Percentiles rank a stretch among this genome's conserved stretches.
phyloP scores from a whole-genome alignment of 2,888 invertebrate species.

The Eupsilia transversa region DNA sequence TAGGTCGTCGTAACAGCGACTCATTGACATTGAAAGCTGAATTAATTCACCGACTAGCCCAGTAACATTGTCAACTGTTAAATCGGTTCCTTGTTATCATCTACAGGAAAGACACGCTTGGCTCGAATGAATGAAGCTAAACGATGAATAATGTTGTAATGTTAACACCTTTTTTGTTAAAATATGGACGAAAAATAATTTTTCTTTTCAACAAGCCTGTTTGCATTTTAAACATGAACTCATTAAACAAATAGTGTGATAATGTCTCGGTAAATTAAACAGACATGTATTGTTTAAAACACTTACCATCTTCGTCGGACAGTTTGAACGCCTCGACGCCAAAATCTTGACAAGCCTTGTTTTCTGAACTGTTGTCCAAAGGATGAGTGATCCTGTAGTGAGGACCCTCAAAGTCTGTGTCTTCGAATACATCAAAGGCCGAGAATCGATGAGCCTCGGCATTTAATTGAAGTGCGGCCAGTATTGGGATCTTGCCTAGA shows the following conservation, averaged over 20 bases:
- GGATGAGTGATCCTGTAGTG: conserved; percentile 82
- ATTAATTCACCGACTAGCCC: conserved; percentile 54
- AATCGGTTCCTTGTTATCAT: conserved; percentile 25
- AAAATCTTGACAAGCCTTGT: conserved; percentile 82
- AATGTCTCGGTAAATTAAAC: conserved; percentile 41
- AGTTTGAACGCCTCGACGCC: conserved; percentile 87
- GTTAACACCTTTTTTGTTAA: neutral
- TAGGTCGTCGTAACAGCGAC: conserved; percentile 45
- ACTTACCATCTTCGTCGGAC: conserved; percentile 88
- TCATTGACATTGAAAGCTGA: conserved; percentile 61
- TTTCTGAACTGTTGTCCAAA: conserved; percentile 83
- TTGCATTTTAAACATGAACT: conserved; percentile 52
- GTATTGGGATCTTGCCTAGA: conserved; percentile 95
- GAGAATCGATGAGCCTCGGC: conserved; percentile 92
- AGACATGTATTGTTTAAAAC: conserved; percentile 37
- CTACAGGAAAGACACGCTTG: neutral
- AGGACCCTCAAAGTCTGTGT: conserved; percentile 86
- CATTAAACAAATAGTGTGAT: conserved; percentile 29
- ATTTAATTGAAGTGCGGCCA: conserved; percentile 93
- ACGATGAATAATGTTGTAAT: neutral
- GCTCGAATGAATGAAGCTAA: conserved; percentile 4
- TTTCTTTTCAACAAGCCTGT: conserved; percentile 8
- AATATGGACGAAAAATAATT: conserved; percentile 8
- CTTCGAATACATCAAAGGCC: conserved; percentile 91
- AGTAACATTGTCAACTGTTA: conserved; percentile 34